Base-by-base conservation (phyloP, 2,797 vertebrate genomes). In the Sciurus vulgaris region DNA sequence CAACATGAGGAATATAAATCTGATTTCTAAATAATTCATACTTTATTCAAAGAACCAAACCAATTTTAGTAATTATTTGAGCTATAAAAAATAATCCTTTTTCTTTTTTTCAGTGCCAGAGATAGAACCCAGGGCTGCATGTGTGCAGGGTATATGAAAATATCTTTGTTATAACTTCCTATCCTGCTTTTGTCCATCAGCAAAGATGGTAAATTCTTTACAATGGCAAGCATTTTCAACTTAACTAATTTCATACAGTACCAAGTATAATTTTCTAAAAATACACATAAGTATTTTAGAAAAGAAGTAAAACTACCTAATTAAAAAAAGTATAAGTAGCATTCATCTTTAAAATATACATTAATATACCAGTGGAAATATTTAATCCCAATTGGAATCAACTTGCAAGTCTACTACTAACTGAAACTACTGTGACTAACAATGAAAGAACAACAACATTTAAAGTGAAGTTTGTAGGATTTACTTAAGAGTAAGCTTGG, bases 21-120 rank as follows among this genome's bases (percentile, higher is more conserved):
- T 65, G 35, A 72, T 76, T 85, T 92, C 33, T 93, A 92, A 92
- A 89, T 63, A 92, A 89, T 35, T 54, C 30, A 76, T 26, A 56
- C 8, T 77, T 54, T 61, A 49, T 73, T 86, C 28, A 1, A 59
- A 94, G 89, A 47, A 35, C 1, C n/a, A 44, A 92, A 44, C 2
- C 26, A 49, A 77, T 41, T 54, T 81, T 69, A 51, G 14, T 59
- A 83, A 84, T 94, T 85, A 90, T 41, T 76, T 63, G 24, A 24
- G 54, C 28, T 83, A 26, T 65, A 59, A n/a, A 14, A 78, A 90
- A 72, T 15, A 54, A 33, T 67, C 17, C 8, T 24, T 30, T 47
- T 41, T 73, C 13, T 13, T 7, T 28, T 7, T n/a, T 22, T 10
- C 18, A 10, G 54, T 51, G 22, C 12, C 59, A 18, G 33, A 35